phyloP scores from a whole-genome alignment of 2,888 invertebrate species.

The Mesopsocus fuscifrons region DNA sequence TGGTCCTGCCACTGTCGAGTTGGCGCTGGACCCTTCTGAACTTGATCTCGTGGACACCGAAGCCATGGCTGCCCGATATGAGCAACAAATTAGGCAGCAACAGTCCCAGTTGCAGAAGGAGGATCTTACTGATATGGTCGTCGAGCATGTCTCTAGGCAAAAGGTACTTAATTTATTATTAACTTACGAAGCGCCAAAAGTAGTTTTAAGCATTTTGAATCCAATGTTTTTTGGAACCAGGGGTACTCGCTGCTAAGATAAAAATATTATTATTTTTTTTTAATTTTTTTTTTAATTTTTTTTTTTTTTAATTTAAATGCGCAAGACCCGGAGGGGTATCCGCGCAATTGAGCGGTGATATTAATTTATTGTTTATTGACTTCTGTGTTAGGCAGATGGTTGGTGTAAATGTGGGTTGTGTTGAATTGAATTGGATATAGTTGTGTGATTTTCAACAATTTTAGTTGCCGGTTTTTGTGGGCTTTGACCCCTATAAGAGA shows the following conservation, averaged over 20 bases:
- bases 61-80: conserved; percentile 89
- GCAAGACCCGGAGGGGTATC: too few species aligned
- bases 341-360: too few species aligned
- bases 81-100: conserved; percentile 87
- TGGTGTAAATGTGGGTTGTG: too few species aligned
- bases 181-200: conserved; percentile 19
- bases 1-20: conserved; percentile 63
- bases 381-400: too few species aligned
- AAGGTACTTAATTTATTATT: conserved; percentile 60
- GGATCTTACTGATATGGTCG: conserved; percentile 96
- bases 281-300: conserved; percentile 12
- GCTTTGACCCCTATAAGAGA: too few species aligned
- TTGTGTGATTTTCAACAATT: too few species aligned
- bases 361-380: too few species aligned
- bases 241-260: not conserved
- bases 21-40: conserved; percentile 94
- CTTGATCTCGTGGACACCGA: conserved; percentile 83
- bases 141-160: conserved; percentile 92
- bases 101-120: conserved; percentile 76
- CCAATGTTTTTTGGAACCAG: conserved; percentile 1
- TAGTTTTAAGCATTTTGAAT: conserved; percentile 2
- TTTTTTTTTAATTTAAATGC: too few species aligned
- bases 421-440: too few species aligned
- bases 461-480: too few species aligned
- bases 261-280: conserved; percentile 9